Evolutionary conservation across 2,113 vertebrate species (phyloP).

Genomic region (Hemibagrus wyckioides): DNA sequence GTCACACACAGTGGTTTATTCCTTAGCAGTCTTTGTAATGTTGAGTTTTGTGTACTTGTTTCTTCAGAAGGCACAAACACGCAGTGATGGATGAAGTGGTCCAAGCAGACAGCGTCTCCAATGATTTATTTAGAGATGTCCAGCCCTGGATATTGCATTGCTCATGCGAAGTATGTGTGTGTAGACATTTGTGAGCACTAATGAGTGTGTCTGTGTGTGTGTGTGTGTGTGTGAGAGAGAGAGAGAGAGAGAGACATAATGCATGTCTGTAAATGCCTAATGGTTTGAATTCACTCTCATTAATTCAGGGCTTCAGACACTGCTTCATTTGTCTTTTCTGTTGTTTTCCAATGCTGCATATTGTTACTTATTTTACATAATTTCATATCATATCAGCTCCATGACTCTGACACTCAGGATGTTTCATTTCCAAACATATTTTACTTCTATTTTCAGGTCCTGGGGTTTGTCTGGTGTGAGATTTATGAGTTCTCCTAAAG

Average conservation of each 20-base stretch:
- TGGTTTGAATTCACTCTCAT: slow-evolving; percentile 16
- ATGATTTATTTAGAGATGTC: slow-evolving; percentile 26
- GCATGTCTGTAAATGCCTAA: slow-evolving; percentile 26
- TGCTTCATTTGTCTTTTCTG: slow-evolving; percentile 19
- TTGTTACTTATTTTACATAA: slow-evolving; percentile 8
- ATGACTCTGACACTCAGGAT: neutral
- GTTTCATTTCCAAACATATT: neutral
- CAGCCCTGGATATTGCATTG: slow-evolving; percentile 7
- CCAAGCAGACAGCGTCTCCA: slow-evolving; percentile 9
- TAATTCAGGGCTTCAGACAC: slow-evolving; percentile 27
- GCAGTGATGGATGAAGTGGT: neutral
- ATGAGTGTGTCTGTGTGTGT: neutral
- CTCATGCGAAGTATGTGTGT: slow-evolving; percentile 24
- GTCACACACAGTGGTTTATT: neutral
- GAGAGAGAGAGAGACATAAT: slow-evolving; percentile 8
- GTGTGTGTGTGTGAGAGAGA: neutral
- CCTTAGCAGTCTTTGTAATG: neutral
- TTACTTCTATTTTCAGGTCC: neutral
- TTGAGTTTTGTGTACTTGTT: neutral
- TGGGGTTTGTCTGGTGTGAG: neutral
- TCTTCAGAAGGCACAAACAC: neutral
- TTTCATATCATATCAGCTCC: neutral
- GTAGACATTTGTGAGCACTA: slow-evolving; percentile 1
- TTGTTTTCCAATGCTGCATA: slow-evolving; percentile 11
- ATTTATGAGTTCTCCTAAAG: neutral